Conservation (phyloP, 2,113 vertebrate genomes). For the Mormoops blainvillei region DNA sequence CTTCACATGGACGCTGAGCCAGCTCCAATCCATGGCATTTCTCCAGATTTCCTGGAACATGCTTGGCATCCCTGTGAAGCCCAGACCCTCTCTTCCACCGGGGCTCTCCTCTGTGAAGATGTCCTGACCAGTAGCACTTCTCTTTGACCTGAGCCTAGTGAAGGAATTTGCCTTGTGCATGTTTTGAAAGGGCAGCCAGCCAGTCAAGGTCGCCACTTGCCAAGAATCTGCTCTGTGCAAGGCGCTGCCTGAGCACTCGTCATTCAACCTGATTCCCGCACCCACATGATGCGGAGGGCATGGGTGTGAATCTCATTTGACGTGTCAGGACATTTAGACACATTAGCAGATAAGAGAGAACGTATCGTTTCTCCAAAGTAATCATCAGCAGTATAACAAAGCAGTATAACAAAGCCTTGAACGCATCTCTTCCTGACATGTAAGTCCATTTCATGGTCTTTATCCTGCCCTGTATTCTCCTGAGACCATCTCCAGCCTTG, state of each 20-base stretch:
- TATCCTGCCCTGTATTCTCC: background rate
- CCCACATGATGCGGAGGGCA: background rate
- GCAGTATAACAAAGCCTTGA: background rate
- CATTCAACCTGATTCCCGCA: background rate
- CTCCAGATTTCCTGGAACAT: background rate
- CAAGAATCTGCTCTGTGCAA: background rate
- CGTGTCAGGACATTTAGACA: background rate
- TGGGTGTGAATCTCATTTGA: background rate
- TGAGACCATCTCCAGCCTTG: background rate
- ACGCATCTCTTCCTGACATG: background rate
- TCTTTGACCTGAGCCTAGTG: background rate
- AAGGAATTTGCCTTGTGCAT: background rate
- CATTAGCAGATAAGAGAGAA: background rate
- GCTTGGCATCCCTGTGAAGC: background rate
- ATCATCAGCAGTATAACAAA: background rate
- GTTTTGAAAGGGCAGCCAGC: background rate
- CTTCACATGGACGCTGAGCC: background rate
- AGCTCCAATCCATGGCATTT: background rate
- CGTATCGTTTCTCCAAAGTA: background rate
- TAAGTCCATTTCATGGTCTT: background rate
- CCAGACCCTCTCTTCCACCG: background rate
- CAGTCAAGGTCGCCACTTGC: background rate
- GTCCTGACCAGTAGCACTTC: too few species aligned
- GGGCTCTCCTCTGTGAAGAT: background rate
- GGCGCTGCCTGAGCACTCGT: background rate